Percentiles rank a stretch among this genome's conserved stretches.
These are phyloP conservation scores for Istiophorus platypterus DNA, from an alignment of 2,113 vertebrate species.

Conservation along the genomic window DNA sequence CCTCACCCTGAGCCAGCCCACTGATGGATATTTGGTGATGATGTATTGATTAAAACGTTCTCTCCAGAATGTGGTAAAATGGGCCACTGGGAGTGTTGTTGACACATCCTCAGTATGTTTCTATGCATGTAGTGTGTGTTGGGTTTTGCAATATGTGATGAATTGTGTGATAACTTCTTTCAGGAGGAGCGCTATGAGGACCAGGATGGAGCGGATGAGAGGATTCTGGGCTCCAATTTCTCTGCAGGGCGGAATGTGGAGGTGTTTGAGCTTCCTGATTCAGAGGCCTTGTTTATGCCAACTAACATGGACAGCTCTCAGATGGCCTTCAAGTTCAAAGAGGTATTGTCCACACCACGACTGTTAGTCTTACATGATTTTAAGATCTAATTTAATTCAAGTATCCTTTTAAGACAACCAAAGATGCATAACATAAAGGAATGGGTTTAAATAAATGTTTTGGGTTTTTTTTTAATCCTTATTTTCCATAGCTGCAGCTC, in stretches of 20 bases:
- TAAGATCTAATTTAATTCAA: background rate
- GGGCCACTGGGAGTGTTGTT: conserved; percentile 50
- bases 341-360: conserved; percentile 79
- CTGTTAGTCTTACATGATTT: background rate
- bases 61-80: conserved; percentile 22
- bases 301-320: conserved; percentile 90
- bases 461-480: background rate
- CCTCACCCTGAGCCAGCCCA: background rate
- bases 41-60: conserved; percentile 30
- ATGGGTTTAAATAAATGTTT: conserved; percentile 26
- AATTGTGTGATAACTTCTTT: conserved; percentile 50
- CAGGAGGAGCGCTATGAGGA: conserved; percentile 87
- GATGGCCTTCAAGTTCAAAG: conserved; percentile 91
- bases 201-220: conserved; percentile 87
- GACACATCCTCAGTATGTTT: conserved; percentile 53
- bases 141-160: conserved; percentile 40
- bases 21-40: conserved; percentile 37
- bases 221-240: conserved; percentile 87
- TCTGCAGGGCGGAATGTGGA: conserved; percentile 85
- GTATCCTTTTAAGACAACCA: background rate
- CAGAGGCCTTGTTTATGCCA: conserved; percentile 87
- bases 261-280: conserved; percentile 90
- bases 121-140: conserved; percentile 48
- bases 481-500: conserved; percentile 86
- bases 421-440: background rate